phyloP scores from a whole-genome alignment of 64 coral and sea anemone genomes.

The Anthopleura sola region DNA sequence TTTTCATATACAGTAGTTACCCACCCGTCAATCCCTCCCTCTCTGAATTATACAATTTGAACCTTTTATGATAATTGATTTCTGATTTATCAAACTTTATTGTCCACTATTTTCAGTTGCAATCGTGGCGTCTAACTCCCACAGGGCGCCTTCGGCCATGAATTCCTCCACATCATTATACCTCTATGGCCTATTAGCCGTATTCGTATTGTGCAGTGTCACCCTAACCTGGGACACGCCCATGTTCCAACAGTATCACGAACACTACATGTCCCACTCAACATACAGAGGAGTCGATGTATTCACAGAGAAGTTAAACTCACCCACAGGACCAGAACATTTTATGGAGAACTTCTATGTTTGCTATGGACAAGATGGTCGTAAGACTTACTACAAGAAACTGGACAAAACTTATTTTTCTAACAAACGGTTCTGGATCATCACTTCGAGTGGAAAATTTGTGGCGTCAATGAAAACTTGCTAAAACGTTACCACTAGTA shows the following conservation, averaged over 20 bases:
- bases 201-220: slow-evolving; percentile 90
- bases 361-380: slow-evolving; percentile 93
- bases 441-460: slow-evolving; percentile 83
- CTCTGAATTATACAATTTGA: no score
- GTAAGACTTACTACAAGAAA: slow-evolving; percentile 98
- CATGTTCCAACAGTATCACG: slow-evolving; percentile 90
- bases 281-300: slow-evolving; percentile 91
- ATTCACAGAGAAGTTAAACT: slow-evolving; percentile 87
- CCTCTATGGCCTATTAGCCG: slow-evolving; percentile 71
- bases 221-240: slow-evolving; percentile 93
- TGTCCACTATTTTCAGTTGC: neutral
- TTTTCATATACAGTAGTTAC: no score
- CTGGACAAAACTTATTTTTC: slow-evolving; percentile 92
- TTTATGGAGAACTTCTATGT: slow-evolving; percentile 98
- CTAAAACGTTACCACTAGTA: neutral
- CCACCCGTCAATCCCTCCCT: neutral
- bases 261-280: slow-evolving; percentile 83
- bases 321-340: slow-evolving; percentile 77
- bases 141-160: neutral
- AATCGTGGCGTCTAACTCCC: slow-evolving; percentile 5
- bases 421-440: slow-evolving; percentile 93
- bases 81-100: neutral
- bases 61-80: no score
- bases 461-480: slow-evolving; percentile 96
- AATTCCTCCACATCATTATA: slow-evolving; percentile 27